Evolutionary conservation across 1,140 invertebrate genomes (phyloP), one percentile per base, ranked within the genome.

Genomic region (Papilio polyxenes): DNA sequence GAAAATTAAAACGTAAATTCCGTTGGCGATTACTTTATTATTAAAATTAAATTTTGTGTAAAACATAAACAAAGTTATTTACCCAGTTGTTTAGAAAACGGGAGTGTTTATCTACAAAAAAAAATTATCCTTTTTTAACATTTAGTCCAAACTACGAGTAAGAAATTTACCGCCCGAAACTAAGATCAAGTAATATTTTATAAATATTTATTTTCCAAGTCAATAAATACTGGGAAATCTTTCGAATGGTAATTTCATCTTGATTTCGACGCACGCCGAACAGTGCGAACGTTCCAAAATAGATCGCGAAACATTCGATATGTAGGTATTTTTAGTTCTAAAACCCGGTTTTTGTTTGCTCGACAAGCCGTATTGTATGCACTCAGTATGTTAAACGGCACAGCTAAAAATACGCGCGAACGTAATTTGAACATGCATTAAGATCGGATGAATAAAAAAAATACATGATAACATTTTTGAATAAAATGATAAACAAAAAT

Each of bases 241-340:
- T 17, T 11, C 37, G 23, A 72, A 72, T 40, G 65, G 31, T 37
- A 37, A 56, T 37, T 72, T 17, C 11, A 31, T 82, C 75, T 51
- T 72, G 86, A 72, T 80, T 83, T 37, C 84, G 81, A 85, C 85
- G 85, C 86, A 83, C 81, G 84, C 37, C 85, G 84, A 84, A 89
- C 88, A 91, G 85, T 89, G 82, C 84, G 91, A 91, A 88, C 89
- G 90, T 88, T 92, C 91, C 85, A 90, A 94, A 94, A 94, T 94
- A 94, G 92, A 92, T 92, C 88, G 90, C 91, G 40, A 93, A 93
- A 94, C 93, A 94, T 93, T 92, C 89, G 92, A 94, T 94, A 93
- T 89, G 89, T 87, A 89, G 89, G 88, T 94, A 94, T 94, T 93
- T 94, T 89, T 94, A 94, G 93, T 91, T 88, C 59, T 89, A 88